Conservation (phyloP, 2,113 vertebrate species). For the Conger conger region DNA sequence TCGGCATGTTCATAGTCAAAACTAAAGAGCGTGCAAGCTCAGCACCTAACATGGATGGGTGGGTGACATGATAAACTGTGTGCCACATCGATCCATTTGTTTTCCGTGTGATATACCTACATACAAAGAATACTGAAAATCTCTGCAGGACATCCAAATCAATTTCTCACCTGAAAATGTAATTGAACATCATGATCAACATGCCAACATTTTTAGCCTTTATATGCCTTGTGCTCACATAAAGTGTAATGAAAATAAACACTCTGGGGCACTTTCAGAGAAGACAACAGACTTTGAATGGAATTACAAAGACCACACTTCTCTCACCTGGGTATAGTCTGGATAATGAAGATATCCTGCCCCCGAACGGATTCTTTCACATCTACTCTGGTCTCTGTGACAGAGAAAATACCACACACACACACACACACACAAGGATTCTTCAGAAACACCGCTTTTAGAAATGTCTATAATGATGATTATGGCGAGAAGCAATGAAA, state of each 20-base stretch:
- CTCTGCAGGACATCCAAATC: no score
- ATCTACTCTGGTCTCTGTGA: conserved; percentile 92
- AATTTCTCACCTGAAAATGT: no score
- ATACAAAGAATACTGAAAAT: no score
- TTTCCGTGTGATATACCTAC: no score
- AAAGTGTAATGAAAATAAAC: neutral
- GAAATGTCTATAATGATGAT: neutral
- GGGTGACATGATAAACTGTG: no score
- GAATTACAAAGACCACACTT: neutral
- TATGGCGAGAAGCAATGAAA: neutral
- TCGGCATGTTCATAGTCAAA: no score
- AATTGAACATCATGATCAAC: no score
- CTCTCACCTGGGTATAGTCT: conserved; percentile 91
- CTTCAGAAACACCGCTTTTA: neutral
- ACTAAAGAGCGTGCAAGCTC: no score
- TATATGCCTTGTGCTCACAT: neutral
- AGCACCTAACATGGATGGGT: no score
- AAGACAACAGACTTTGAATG: neutral
- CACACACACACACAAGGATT: neutral
- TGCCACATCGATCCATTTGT: no score
- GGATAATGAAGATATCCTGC: conserved; percentile 97
- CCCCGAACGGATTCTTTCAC: conserved; percentile 97
- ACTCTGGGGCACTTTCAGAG: neutral
- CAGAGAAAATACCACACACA: neutral
- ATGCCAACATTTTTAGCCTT: no score